These are phyloP conservation scores for Tenthredo livida DNA, from an alignment of 2,888 invertebrate genomes.

Conservation along the genomic window DNA sequence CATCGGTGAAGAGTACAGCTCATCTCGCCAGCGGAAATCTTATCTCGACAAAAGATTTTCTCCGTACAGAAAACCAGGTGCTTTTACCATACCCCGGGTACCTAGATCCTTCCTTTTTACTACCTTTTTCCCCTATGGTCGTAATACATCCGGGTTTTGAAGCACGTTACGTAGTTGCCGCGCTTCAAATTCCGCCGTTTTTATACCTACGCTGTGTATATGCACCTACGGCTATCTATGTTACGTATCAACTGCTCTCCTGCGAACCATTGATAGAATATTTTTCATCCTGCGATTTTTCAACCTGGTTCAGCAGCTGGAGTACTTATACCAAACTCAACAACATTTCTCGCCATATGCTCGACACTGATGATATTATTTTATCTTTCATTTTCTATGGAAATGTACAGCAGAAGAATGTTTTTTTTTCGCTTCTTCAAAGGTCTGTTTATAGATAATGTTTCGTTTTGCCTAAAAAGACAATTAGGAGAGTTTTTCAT, in stretches of 20 bases:
- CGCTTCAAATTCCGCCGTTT: conserved; percentile 15
- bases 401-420: background rate
- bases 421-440: background rate
- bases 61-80: conserved; percentile 11
- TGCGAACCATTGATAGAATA: conserved; percentile 35
- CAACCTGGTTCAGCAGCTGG: background rate
- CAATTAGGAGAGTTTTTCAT: background rate
- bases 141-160: conserved; percentile 28
- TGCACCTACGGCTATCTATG: background rate
- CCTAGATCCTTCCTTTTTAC: conserved; percentile 5
- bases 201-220: background rate
- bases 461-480: background rate
- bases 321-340: background rate
- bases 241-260: background rate
- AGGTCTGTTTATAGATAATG: background rate
- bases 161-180: background rate
- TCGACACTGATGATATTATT: background rate
- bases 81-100: background rate
- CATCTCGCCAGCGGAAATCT: background rate
- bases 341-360: background rate
- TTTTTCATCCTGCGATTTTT: conserved; percentile 8
- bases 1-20: background rate
- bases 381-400: background rate
- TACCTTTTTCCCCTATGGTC: background rate
- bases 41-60: background rate